Conservation (phyloP, 2,797 vertebrate genomes). For the Kryptopterus vitreolus region DNA sequence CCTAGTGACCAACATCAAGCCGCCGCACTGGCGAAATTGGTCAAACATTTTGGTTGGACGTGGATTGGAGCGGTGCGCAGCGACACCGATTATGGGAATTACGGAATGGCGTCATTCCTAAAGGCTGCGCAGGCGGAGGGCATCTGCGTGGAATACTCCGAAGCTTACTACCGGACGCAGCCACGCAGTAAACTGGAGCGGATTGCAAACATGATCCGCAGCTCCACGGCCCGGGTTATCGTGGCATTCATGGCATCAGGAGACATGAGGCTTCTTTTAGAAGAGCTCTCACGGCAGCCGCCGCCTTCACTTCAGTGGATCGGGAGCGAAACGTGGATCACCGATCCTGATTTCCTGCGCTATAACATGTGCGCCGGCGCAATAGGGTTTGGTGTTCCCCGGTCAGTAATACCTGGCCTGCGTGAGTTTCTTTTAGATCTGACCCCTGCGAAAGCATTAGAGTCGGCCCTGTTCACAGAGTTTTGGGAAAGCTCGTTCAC, state of each 20-base stretch:
- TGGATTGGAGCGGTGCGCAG: conserved; percentile 71
- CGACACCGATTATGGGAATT: conserved; percentile 70
- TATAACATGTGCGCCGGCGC: conserved; percentile 60
- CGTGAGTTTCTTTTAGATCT: conserved; percentile 64
- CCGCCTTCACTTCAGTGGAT: conserved; percentile 37
- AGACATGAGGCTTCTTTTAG: conserved; percentile 63
- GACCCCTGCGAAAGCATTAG: conserved; percentile 46
- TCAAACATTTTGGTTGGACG: conserved; percentile 72
- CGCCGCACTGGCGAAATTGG: conserved; percentile 63
- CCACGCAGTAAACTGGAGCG: conserved; percentile 56
- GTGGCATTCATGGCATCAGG: conserved; percentile 62
- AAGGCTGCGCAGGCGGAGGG: conserved; percentile 33
- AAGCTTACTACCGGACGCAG: conserved; percentile 53
- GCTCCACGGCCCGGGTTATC: conserved; percentile 64
- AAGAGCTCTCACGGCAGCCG: conserved; percentile 57
- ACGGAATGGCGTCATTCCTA: conserved; percentile 51
- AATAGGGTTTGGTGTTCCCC: conserved; percentile 64
- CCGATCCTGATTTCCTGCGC: conserved; percentile 50
- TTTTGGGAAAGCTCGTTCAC: conserved; percentile 66
- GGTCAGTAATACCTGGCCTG: conserved; percentile 65
- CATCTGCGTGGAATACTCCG: conserved; percentile 57
- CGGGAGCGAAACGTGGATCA: conserved; percentile 28
- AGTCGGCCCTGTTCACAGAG: conserved; percentile 61
- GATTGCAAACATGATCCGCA: conserved; percentile 64
- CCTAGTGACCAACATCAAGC: conserved; percentile 72